Conservation (phyloP, 2,888 invertebrate genomes). For the Psylliodes chrysocephalus region DNA sequence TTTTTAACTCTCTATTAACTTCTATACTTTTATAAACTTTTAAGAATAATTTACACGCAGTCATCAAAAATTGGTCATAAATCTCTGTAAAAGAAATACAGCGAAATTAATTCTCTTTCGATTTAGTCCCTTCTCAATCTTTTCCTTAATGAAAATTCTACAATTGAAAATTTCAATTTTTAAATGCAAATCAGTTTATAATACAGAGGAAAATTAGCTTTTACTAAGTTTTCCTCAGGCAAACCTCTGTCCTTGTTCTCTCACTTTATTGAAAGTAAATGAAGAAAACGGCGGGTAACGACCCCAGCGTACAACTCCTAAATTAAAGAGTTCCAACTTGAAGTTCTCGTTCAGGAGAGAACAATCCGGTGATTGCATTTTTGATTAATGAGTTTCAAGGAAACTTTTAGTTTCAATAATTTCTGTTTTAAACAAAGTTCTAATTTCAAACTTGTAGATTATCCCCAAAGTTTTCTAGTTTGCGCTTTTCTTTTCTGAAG, state of each 20-base stretch:
- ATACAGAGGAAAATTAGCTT: slow-evolving; percentile 18
- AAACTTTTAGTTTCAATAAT: slow-evolving; percentile 36
- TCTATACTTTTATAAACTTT: too few species aligned
- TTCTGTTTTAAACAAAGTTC: slow-evolving; percentile 12
- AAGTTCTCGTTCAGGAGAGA: slow-evolving; percentile 10
- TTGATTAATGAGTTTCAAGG: slow-evolving; percentile 38
- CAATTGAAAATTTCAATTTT: slow-evolving; percentile 29
- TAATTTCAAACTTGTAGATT: slow-evolving; percentile 12
- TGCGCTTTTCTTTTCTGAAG: background rate
- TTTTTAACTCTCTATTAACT: too few species aligned
- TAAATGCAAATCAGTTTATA: slow-evolving; percentile 27
- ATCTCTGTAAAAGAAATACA: background rate
- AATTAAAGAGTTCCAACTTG: slow-evolving; percentile 29
- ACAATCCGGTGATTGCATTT: slow-evolving; percentile 34
- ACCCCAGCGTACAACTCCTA: slow-evolving; percentile 14
- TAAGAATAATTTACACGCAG: too few species aligned
- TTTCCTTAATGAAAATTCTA: slow-evolving; percentile 19
- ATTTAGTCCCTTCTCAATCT: slow-evolving; percentile 1
- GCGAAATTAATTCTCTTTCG: background rate
- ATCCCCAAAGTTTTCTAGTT: background rate
- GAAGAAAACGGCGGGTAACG: slow-evolving; percentile 20
- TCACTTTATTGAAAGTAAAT: slow-evolving; percentile 19
- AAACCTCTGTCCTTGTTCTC: slow-evolving; percentile 7
- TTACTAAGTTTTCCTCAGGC: slow-evolving; percentile 7
- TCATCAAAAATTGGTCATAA: too few species aligned